Base-by-base conservation (phyloP, 2,113 vertebrate species). In the Seriola aureovittata region DNA sequence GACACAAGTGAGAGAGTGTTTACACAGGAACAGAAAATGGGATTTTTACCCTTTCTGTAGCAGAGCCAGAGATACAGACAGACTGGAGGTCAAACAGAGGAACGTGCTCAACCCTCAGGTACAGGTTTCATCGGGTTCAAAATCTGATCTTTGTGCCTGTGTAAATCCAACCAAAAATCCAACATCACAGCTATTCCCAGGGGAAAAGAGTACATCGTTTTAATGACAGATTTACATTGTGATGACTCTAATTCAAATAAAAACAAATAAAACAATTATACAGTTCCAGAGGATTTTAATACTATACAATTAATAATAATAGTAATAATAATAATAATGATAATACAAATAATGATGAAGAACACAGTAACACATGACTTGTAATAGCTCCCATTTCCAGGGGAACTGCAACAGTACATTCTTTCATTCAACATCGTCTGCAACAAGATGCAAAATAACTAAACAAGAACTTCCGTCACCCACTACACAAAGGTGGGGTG, bases 281-380 rank as follows among this genome's bases (percentile, higher is more conserved):
- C 54, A 60, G 19, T 79, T 79, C 71, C 34, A 65, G n/a, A 66
- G 19, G 32, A 64, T 76, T 87, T 78, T 58, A 81, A 85, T 88
- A 82, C 80, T 54, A 65, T 70, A 76, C 38, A 79, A 48, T 50
- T 44, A 50, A 76, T 55, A 86, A 79, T 34, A 73, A 78, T 59
- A 86, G 75, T 63, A 66, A 85, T 64, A 36, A 36, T 64, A 36
- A 36, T 36, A 48, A 46, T 46, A 50, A 79, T 60, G 84, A 80
- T 34, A 74, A 78, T 62, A 85, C 77, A 60, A 68, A 85, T 46
- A 50, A 79, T 57, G 25, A 73, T 17, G 54, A 71, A 69, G 40
- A 75, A 52, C 67, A 86, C n/a, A 16, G 34, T 46, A 71, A 67
- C 52, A 81, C n/a, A 23, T 64, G n/a, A 76, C 54, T 72, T 68